These are phyloP conservation scores for Sarcophaga peregrina DNA, from an alignment of 1,140 invertebrate genomes.

Conservation along the genomic window DNA sequence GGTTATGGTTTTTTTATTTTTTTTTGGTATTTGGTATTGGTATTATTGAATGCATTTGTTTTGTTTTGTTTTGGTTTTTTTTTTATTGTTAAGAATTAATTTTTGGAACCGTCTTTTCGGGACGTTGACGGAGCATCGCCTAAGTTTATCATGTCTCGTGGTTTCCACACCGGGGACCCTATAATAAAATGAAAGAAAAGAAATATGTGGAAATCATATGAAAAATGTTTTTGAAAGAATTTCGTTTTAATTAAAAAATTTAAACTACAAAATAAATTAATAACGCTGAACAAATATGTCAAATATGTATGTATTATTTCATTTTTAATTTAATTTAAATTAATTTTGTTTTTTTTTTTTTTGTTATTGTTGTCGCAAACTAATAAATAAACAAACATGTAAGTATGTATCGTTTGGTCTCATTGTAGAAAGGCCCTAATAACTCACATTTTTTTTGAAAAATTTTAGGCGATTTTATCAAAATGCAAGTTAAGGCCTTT, in stretches of 20 bases:
- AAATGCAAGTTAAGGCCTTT: too few species aligned
- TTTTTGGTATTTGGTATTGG: constrained; percentile 11
- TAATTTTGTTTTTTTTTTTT: too few species aligned
- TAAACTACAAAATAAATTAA: constrained; percentile 45
- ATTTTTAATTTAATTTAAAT: too few species aligned
- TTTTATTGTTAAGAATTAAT: constrained; percentile 52
- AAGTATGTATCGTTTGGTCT: too few species aligned
- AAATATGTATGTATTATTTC: too few species aligned
- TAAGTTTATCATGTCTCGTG: constrained; percentile 76
- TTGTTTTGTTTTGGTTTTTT: constrained; percentile 41
- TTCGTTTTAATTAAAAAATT: constrained; percentile 33
- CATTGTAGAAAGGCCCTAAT: too few species aligned
- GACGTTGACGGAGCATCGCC: constrained; percentile 67
- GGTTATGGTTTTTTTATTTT: background rate
- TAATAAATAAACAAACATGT: too few species aligned
- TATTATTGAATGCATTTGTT: constrained; percentile 37
- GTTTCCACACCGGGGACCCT: constrained; percentile 93
- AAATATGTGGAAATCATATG: constrained; percentile 67
- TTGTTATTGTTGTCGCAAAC: too few species aligned
- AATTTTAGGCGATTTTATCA: too few species aligned
- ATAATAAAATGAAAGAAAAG: constrained; percentile 71
- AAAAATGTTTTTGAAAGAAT: constrained; percentile 51
- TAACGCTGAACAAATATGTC: background rate
- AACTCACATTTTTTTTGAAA: too few species aligned
- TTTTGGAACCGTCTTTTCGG: constrained; percentile 67